phyloP scores from a whole-genome alignment of 2,797 vertebrate species.

The Philypnodon macrostomus region DNA sequence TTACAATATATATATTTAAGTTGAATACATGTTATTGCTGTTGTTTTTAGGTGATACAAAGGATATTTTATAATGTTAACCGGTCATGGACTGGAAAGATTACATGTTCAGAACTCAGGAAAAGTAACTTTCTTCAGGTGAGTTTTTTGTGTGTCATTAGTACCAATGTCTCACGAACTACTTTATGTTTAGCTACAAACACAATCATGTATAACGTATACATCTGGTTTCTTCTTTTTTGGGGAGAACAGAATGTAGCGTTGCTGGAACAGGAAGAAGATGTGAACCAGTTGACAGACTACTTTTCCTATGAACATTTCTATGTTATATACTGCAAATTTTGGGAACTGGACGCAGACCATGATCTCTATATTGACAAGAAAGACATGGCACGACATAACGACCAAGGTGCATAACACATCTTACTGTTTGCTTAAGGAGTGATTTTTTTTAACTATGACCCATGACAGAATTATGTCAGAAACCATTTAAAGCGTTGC shows the following conservation, averaged over 20 bases:
- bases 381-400: constrained; percentile 89
- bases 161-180: too few relatives aligned
- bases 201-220: too few relatives aligned
- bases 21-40: not conserved
- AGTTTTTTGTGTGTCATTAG: too few relatives aligned
- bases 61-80: constrained; percentile 96
- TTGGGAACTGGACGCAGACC: constrained; percentile 96
- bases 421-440: not conserved
- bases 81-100: constrained; percentile 93
- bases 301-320: constrained; percentile 97
- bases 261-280: constrained; percentile 91
- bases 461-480: too few relatives aligned
- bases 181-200: not conserved
- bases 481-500: too few relatives aligned
- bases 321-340: constrained; percentile 99
- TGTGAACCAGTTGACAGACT: constrained; percentile 93
- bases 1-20: not conserved
- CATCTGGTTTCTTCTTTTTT: not conserved
- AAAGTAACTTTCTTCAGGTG: constrained; percentile 93
- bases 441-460: not conserved
- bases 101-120: constrained; percentile 86
- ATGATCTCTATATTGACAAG: constrained; percentile 91
- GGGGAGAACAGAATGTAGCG: constrained; percentile 86
- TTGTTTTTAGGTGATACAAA: constrained; percentile 86
- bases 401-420: constrained; percentile 82